phyloP scores from a whole-genome alignment of 2,113 vertebrate genomes.

The Cyprinodon tularosa region DNA sequence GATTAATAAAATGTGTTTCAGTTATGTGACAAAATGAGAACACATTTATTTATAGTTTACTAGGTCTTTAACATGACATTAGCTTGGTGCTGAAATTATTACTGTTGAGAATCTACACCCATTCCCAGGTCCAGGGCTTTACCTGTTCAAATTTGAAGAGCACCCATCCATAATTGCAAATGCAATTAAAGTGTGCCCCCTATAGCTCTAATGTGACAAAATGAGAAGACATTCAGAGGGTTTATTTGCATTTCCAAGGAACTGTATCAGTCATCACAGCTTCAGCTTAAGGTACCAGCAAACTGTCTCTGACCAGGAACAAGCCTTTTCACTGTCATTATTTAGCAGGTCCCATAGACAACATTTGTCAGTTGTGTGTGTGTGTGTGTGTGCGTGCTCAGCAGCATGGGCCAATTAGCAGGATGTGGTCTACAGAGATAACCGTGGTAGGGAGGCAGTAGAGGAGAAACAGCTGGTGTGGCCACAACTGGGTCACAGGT shows the following conservation, averaged over 20 bases:
- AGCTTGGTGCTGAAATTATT: too few relatives aligned
- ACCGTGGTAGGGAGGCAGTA: slow-evolving; percentile 58
- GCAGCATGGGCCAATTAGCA: slow-evolving; percentile 70
- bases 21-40: too few relatives aligned
- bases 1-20: too few relatives aligned
- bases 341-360: slow-evolving; percentile 30
- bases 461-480: slow-evolving; percentile 78
- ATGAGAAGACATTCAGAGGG: not conserved
- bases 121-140: too few relatives aligned
- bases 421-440: slow-evolving; percentile 70
- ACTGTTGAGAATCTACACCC: too few relatives aligned
- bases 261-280: slow-evolving; percentile 57
- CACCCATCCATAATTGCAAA: too few relatives aligned
- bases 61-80: too few relatives aligned
- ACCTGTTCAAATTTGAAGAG: too few relatives aligned
- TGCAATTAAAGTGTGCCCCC: too few relatives aligned
- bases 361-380: slow-evolving; percentile 13
- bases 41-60: too few relatives aligned
- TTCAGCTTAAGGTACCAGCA: slow-evolving; percentile 50
- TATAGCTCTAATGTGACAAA: not conserved
- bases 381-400: slow-evolving; percentile 5
- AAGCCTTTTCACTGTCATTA: slow-evolving; percentile 51
- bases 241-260: not conserved
- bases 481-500: slow-evolving; percentile 77
- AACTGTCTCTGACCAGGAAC: slow-evolving; percentile 47